phyloP scores from a whole-genome alignment of 1,140 invertebrate species.

The Drosophila tropicalis region DNA sequence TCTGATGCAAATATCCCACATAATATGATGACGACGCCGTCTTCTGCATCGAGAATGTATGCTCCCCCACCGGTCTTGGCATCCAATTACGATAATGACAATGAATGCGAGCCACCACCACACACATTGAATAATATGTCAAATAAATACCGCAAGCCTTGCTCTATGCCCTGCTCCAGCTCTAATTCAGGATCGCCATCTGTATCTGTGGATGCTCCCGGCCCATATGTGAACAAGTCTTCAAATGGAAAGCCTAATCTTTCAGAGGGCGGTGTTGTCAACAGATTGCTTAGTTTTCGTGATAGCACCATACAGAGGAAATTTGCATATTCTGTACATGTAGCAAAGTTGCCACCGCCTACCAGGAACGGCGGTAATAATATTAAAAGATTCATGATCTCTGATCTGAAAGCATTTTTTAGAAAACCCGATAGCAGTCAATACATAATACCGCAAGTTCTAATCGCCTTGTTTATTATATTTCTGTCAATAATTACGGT shows the following conservation, averaged over 20 bases:
- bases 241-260: constrained; percentile 38
- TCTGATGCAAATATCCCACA: constrained; percentile 30
- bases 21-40: not conserved
- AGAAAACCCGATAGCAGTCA: constrained; percentile 54
- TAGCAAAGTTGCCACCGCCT: constrained; percentile 24
- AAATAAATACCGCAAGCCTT: constrained; percentile 49
- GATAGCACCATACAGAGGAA: constrained; percentile 60
- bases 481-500: constrained; percentile 65
- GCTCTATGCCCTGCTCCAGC: constrained; percentile 31
- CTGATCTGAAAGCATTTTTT: constrained; percentile 50
- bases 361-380: constrained; percentile 33
- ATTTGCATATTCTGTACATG: constrained; percentile 30
- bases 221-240: constrained; percentile 37
- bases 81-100: constrained; percentile 62
- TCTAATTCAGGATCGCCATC: not conserved
- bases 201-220: constrained; percentile 30
- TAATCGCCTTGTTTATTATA: constrained; percentile 60
- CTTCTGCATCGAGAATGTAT: constrained; percentile 60
- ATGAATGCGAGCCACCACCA: constrained; percentile 45
- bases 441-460: constrained; percentile 63
- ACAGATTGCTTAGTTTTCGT: constrained; percentile 68
- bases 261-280: constrained; percentile 65
- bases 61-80: constrained; percentile 70
- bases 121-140: constrained; percentile 36
- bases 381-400: constrained; percentile 28